Percentiles rank a stretch among this genome's conserved stretches.
Conservation (phyloP, 2,888 invertebrate species). For the Ornithoptera priamus region DNA sequence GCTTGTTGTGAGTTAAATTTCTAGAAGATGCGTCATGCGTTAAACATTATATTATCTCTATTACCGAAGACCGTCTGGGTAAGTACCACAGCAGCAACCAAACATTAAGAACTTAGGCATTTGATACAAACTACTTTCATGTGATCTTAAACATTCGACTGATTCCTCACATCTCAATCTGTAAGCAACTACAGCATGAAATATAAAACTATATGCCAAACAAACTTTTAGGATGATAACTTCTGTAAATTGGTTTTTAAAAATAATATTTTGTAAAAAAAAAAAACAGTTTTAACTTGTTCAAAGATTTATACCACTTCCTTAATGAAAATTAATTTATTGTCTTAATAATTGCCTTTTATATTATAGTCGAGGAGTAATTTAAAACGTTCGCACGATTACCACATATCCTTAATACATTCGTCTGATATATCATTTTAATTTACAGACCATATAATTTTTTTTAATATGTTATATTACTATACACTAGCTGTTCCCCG, state of each 20-base stretch:
- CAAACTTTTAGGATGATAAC: no score
- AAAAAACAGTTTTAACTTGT: no score
- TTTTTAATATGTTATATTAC: not conserved
- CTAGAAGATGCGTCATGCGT: slow-evolving; percentile 31
- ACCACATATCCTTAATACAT: not conserved
- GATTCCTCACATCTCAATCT: no score
- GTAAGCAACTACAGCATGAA: no score
- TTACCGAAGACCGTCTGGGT: not conserved
- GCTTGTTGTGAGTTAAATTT: slow-evolving; percentile 29
- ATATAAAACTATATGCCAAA: no score
- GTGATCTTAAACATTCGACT: no score
- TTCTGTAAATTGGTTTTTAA: no score
- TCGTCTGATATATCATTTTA: not conserved
- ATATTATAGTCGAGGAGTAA: not conserved
- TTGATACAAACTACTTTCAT: no score
- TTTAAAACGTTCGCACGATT: not conserved
- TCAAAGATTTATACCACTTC: not conserved
- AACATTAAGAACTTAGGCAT: no score
- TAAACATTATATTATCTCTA: slow-evolving; percentile 10
- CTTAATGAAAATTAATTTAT: not conserved
- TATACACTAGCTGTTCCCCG: no score
- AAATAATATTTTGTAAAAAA: no score
- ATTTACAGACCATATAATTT: not conserved
- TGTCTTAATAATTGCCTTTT: not conserved
- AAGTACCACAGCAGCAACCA: not conserved